Evolutionary conservation across 2,797 vertebrate genomes (phyloP), one percentile per base, ranked within the genome.

Genomic region (Ctenopoma multispine): DNA sequence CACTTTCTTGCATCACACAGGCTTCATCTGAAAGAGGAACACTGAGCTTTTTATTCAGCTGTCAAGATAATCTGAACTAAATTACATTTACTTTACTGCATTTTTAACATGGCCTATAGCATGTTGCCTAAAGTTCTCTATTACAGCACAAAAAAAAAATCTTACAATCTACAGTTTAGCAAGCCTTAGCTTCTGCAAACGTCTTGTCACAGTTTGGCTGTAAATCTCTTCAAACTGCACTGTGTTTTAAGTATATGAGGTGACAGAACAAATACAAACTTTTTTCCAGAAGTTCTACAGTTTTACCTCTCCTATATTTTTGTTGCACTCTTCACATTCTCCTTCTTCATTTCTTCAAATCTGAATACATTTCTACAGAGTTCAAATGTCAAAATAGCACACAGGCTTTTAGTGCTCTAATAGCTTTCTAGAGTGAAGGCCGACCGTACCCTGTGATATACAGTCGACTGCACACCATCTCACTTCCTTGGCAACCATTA

Each of bases 401-500:
- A 8, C 7, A 61, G 50, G 24, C 69, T 80, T 81, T 65, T 41
- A 58, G 20, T 11, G 23, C 59, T 63, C 12, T 0, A 1, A 68
- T 34, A 75, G 73, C 60, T 65, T 71, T 73, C 57, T 77, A 36
- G 41, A 81, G 76, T 72, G 80, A 93, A 92, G 89, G 88, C 85
- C 82, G 77, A 80, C 70, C 69, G 11, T 79, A 87, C 60, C 80
- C 70, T 88, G 75, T 77, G 72, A 87, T 75, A 82, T 46, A 40
- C 81, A 91, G 84, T 84, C 85, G 85, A 92, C 91, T 91, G 76
- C 92, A 94, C 88, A 80, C 84, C 71, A 66, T 83, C 84, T 87
- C 87, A 93, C 92, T 94, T 93, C 94, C 93, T 94, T 94, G 88
- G 90, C 72, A 91, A 94, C 92, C 4, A 27, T 90, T 91, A 92